phyloP scores from a whole-genome alignment of 2,888 invertebrate species.

The Drosophila nigritarsus region DNA sequence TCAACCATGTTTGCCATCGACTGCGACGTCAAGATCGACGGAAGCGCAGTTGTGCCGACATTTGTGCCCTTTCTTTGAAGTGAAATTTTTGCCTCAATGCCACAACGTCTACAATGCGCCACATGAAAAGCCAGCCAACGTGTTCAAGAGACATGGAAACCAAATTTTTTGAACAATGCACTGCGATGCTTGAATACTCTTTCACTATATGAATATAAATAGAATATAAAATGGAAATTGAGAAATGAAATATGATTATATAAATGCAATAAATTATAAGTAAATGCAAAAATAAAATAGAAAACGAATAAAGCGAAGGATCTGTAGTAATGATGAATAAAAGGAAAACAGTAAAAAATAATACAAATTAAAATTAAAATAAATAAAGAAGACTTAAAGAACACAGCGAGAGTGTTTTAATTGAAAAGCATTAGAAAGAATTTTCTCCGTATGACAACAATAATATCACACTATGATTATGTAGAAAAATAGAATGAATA shows the following conservation, averaged over 20 bases:
- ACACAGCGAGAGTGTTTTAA: background rate
- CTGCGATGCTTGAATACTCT: constrained; percentile 10
- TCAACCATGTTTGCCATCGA: constrained; percentile 12
- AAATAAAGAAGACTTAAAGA: background rate
- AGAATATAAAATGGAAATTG: background rate
- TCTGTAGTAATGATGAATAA: background rate
- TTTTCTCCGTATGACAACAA: background rate
- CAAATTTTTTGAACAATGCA: background rate
- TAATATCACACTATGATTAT: background rate
- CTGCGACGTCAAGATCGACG: constrained; percentile 18
- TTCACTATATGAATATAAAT: background rate
- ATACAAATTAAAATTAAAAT: background rate
- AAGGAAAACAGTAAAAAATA: background rate
- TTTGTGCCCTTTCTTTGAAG: constrained; percentile 71
- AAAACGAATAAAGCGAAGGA: background rate
- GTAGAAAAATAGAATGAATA: background rate
- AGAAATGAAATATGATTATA: background rate
- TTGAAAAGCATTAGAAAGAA: background rate
- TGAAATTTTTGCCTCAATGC: constrained; percentile 72
- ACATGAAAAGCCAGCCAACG: constrained; percentile 26
- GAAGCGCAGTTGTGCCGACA: constrained; percentile 33
- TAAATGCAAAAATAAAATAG: background rate
- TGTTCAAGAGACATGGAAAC: constrained; percentile 4
- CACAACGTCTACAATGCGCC: constrained; percentile 60
- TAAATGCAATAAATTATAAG: background rate